phyloP scores from a whole-genome alignment of 2,797 vertebrate species.

The Holocentrus rufus region DNA sequence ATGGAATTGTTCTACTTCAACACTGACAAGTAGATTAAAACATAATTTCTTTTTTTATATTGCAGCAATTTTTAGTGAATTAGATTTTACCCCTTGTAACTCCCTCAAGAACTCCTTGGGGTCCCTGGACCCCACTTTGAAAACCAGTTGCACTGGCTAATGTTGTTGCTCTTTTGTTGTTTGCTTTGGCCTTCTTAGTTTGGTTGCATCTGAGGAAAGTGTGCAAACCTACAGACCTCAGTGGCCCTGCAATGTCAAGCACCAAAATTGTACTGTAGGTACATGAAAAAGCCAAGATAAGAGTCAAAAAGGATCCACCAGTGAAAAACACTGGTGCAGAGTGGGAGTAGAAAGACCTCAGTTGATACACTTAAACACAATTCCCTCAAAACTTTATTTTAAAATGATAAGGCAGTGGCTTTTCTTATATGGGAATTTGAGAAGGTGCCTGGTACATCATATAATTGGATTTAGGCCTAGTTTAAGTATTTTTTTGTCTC shows the following conservation, averaged over 20 bases:
- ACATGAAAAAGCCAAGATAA: slow-evolving; percentile 24
- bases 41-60: too few relatives aligned
- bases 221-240: slow-evolving; percentile 55
- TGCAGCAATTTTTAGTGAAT: too few relatives aligned
- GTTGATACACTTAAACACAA: not conserved
- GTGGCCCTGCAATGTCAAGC: slow-evolving; percentile 29
- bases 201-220: slow-evolving; percentile 51
- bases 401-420: slow-evolving; percentile 36
- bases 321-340: slow-evolving; percentile 38
- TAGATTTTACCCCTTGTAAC: too few relatives aligned
- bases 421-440: slow-evolving; percentile 3
- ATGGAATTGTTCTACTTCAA: too few relatives aligned
- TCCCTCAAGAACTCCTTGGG: too few relatives aligned
- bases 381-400: not conserved
- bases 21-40: too few relatives aligned
- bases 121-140: too few relatives aligned
- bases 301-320: slow-evolving; percentile 48
- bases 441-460: slow-evolving; percentile 28
- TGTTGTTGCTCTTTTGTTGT: not conserved
- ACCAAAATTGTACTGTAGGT: not conserved
- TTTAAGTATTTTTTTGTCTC: not conserved
- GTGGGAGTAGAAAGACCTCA: not conserved
- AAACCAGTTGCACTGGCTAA: not conserved
- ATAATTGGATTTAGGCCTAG: not conserved
- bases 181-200: slow-evolving; percentile 2